phyloP scores from a whole-genome alignment of 2,888 invertebrate genomes.

The Drosophila nr. fundita region DNA sequence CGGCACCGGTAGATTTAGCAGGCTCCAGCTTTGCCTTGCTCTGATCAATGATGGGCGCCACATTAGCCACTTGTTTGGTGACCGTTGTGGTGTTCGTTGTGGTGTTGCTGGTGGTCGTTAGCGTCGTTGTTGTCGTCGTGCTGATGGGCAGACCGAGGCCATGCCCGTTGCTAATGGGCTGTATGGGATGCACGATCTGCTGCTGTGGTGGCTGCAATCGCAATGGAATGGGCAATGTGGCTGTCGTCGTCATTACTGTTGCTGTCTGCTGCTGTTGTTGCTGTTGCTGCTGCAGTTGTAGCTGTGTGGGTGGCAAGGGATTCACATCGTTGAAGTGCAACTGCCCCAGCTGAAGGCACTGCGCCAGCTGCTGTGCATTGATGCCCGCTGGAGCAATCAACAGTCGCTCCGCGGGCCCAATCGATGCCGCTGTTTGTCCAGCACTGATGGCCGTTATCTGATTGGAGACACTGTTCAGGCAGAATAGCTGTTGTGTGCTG shows the following conservation, averaged over 20 bases:
- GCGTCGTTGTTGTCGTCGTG: conserved; percentile 64
- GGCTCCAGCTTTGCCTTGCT: conserved; percentile 83
- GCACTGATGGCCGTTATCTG: conserved; percentile 85
- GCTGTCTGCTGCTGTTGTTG: conserved; percentile 34
- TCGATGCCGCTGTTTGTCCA: conserved; percentile 83
- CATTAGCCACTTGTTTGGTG: conserved; percentile 84
- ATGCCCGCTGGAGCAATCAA: conserved; percentile 85
- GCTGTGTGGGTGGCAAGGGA: conserved; percentile 69
- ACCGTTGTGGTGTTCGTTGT: conserved; percentile 72
- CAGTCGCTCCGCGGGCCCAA: conserved; percentile 84
- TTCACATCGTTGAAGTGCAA: conserved; percentile 85
- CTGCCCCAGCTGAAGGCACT: conserved; percentile 84
- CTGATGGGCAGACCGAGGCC: conserved; percentile 56
- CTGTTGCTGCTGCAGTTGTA: conserved; percentile 42
- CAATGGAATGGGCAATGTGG: conserved; percentile 54
- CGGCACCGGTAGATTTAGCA: conserved; percentile 32
- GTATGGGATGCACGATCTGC: conserved; percentile 83
- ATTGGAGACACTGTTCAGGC: conserved; percentile 84
- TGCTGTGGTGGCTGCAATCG: conserved; percentile 82
- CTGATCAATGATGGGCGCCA: conserved; percentile 85
- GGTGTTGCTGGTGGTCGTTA: conserved; percentile 63
- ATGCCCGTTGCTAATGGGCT: conserved; percentile 71
- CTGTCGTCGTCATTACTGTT: conserved; percentile 47
- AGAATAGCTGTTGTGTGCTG: conserved; percentile 84
- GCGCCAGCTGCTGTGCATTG: conserved; percentile 85